Evolutionary conservation across 1,140 invertebrate genomes (phyloP).

Genomic region (Maconellicoccus hirsutus): DNA sequence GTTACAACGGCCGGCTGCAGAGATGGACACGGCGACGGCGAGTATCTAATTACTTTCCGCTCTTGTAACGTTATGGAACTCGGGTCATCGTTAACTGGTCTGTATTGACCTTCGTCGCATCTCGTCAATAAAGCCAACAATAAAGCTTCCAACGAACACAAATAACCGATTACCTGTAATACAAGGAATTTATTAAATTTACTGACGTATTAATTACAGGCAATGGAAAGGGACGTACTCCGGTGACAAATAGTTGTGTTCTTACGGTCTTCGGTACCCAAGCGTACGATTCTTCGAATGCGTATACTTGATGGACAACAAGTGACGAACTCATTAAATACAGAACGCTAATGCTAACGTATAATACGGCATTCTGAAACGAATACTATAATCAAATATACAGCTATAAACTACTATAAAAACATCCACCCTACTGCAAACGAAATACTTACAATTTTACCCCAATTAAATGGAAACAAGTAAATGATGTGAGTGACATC

Average conservation of each 20-base stretch:
- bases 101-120: constrained; percentile 38
- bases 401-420: neutral
- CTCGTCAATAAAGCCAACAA: constrained; percentile 37
- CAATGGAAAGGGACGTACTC: constrained; percentile 34
- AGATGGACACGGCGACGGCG: constrained; percentile 30
- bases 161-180: constrained; percentile 37
- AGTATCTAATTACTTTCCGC: constrained; percentile 26
- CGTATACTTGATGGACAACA: constrained; percentile 48
- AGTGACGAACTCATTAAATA: constrained; percentile 50
- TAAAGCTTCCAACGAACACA: constrained; percentile 39
- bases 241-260: constrained; percentile 41
- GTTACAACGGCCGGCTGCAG: constrained; percentile 27
- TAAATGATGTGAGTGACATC: constrained; percentile 69
- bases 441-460: constrained; percentile 52
- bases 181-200: neutral
- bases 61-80: constrained; percentile 39
- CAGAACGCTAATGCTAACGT: constrained; percentile 49
- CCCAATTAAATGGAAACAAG: constrained; percentile 72
- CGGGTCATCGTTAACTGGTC: constrained; percentile 38
- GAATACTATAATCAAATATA: neutral
- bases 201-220: neutral
- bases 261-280: constrained; percentile 45
- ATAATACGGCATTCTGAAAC: constrained; percentile 48
- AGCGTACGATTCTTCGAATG: constrained; percentile 46
- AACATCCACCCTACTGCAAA: neutral